These are phyloP conservation scores for Leucopsar rothschildi DNA, from an alignment of 2,113 vertebrate species.

Conservation along the genomic window DNA sequence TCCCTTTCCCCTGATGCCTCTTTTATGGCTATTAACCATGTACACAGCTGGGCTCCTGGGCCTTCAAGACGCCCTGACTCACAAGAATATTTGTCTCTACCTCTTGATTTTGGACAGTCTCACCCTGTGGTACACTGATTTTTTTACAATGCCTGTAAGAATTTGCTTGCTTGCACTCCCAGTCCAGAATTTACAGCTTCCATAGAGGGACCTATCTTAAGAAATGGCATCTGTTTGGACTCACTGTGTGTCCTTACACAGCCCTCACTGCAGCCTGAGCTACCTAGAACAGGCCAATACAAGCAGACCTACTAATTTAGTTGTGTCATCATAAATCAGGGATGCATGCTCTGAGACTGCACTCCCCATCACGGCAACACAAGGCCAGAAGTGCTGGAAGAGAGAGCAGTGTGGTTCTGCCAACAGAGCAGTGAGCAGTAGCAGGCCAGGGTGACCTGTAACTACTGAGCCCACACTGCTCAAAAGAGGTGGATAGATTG, in stretches of 20 bases:
- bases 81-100: not conserved
- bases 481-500: not conserved
- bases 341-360: not conserved
- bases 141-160: not conserved
- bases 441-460: not conserved
- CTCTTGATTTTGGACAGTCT: not conserved
- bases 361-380: not conserved
- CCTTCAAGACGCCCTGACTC: not conserved
- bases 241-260: not conserved
- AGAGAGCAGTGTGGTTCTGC: fast-evolving
- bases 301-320: not conserved
- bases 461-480: not conserved
- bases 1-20: not conserved
- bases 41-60: not conserved
- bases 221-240: not conserved
- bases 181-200: not conserved
- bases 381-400: not conserved
- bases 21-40: not conserved
- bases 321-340: not conserved
- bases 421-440: not conserved
- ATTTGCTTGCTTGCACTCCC: not conserved
- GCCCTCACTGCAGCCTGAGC: not conserved
- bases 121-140: not conserved
- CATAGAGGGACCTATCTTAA: not conserved
- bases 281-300: not conserved